Base-by-base conservation (phyloP, 2,113 vertebrate species). In the Lagopus leucura region DNA sequence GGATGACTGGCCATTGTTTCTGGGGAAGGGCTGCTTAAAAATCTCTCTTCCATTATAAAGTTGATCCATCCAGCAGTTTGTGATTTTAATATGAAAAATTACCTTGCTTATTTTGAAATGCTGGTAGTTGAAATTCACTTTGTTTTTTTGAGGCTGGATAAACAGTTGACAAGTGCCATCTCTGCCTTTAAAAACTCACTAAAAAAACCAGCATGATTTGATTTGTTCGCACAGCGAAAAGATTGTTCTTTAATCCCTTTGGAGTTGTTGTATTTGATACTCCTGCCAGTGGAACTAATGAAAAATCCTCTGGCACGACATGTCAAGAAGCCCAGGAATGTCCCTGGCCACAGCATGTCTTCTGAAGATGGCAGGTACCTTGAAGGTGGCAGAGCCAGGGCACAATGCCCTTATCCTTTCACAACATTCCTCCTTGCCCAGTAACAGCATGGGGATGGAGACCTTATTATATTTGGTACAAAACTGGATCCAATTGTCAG, bases 231-330 rank as follows among this genome's bases (percentile, higher is more conserved):
- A 82, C 43, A 82, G 90, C 0, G 0, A 60, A 89, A 86, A 93
- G 70, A 94, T 78, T 95, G 92, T 73, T 96, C 52, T 94, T 93
- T 87, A 92, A 91, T 95, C 92, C 76, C 74, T 87, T 71, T 16
- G 19, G 88, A 96, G 86, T 77, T 87, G 91, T 91, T 90, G 72
- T 63, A 70, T 94, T 89, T 84, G 89, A 77, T 89, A 55, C 42
- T 93, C 76, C 91, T 95, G 69, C 82, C 91, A 79, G 91, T 34
- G 1, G 36, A 92, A 86, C 80, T 94, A 92, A 95, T 95, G 92
- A 96, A 94, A 97, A 94, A 96, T 93, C 61, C 65, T 81, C 64
- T 65, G 67, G 52, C 77, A 87, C 48, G 30, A 40, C 47, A 57
- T 42, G 47, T 90, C 38, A 71, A 79, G 76, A 77, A 86, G 85